A percentile compares a stretch with the other conserved stretches of the same genome.
Conservation (phyloP, 2,113 vertebrate genomes). For the Forbesichthys papilliferus region DNA sequence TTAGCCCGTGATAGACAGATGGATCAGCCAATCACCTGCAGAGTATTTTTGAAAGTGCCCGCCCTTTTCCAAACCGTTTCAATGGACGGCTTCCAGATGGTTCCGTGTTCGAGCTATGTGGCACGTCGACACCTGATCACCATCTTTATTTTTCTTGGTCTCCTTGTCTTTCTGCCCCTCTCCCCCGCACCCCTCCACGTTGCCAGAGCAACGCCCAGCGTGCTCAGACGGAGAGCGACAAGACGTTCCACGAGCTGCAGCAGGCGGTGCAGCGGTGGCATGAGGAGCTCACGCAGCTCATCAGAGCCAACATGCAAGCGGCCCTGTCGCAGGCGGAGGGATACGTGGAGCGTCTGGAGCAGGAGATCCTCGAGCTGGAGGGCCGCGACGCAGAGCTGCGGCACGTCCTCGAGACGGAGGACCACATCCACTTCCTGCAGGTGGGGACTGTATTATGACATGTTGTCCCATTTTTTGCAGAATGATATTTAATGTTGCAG, state of each 20-base stretch:
- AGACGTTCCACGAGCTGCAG: conserved; percentile 78
- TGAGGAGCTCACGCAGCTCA: conserved; percentile 75
- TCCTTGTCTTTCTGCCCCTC: too few relatives aligned
- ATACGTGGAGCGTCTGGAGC: conserved; percentile 75
- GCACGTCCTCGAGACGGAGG: conserved; percentile 78
- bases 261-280: conserved; percentile 79
- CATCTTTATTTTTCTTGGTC: too few relatives aligned
- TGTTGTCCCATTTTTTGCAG: too few relatives aligned
- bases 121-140: too few relatives aligned
- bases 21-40: too few relatives aligned
- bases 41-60: too few relatives aligned
- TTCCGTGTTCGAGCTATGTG: too few relatives aligned
- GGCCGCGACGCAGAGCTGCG: conserved; percentile 70
- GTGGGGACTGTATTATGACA: conserved; percentile 33
- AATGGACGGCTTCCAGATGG: too few relatives aligned
- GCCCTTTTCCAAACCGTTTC: too few relatives aligned
- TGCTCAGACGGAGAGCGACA: conserved; percentile 74
- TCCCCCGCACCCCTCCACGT: conserved; percentile 2
- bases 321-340: conserved; percentile 76
- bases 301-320: conserved; percentile 74
- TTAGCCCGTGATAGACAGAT: too few relatives aligned
- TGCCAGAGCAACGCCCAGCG: conserved; percentile 70
- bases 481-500: too few relatives aligned
- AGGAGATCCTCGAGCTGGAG: conserved; percentile 78
- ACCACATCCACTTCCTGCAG: conserved; percentile 81